phyloP scores from a whole-genome alignment of 2,113 vertebrate species.

The Ammodytes dubius region DNA sequence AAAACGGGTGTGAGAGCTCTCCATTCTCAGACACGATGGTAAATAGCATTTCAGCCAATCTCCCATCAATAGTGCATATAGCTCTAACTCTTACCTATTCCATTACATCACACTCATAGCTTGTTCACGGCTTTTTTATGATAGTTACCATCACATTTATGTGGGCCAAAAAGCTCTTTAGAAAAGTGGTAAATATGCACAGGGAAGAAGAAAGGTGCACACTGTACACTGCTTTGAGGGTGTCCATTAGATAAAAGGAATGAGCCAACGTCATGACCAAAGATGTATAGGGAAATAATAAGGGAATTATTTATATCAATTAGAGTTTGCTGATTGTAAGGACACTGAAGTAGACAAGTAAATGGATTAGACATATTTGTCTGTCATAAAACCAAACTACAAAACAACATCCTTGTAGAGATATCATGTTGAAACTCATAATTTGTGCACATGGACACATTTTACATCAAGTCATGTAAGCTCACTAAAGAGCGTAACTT shows the following conservation, averaged over 20 bases:
- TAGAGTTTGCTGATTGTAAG: neutral
- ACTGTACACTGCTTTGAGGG: neutral
- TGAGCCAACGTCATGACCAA: neutral
- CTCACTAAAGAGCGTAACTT: too few relatives aligned
- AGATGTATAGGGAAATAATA: neutral
- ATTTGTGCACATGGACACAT: neutral
- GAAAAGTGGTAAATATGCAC: conserved; percentile 15
- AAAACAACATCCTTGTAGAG: neutral
- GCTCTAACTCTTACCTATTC: conserved; percentile 52
- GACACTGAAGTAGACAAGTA: neutral
- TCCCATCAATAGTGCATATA: conserved; percentile 49
- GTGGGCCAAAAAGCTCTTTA: conserved; percentile 20
- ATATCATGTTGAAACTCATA: neutral
- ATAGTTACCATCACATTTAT: conserved; percentile 26
- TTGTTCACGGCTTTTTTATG: conserved; percentile 43
- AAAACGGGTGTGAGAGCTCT: conserved; percentile 61
- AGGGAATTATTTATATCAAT: neutral
- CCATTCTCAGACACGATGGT: conserved; percentile 51
- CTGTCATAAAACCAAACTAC: conserved; percentile 15
- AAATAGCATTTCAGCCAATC: conserved; percentile 60
- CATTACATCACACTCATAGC: conserved; percentile 53
- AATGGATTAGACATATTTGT: conserved; percentile 2
- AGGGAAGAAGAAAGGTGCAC: conserved; percentile 12
- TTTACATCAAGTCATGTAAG: neutral
- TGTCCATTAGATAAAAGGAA: neutral